Evolutionary conservation across 37 sponge, comb jelly and placozoan genomes (phyloP).

Genomic region (Halisarca cf. caerulea): DNA sequence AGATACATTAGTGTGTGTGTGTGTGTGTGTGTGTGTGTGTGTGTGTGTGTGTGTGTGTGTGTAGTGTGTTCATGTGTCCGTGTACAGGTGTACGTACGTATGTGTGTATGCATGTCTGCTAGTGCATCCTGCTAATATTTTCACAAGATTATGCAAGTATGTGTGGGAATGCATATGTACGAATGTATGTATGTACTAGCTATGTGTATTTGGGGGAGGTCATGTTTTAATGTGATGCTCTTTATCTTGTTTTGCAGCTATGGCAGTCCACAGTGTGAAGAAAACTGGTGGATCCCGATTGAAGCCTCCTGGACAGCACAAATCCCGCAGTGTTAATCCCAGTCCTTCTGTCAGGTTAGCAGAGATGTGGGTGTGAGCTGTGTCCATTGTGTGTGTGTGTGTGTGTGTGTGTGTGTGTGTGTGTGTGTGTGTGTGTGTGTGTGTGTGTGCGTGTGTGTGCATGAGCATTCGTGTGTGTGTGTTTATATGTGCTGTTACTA

Average conservation of each 20-base stretch:
- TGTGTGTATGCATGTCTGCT: too few relatives aligned
- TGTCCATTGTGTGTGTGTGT: too few relatives aligned
- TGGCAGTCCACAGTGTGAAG: not conserved
- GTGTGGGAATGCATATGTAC: not conserved
- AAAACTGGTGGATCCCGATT: not conserved
- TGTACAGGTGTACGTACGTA: not conserved
- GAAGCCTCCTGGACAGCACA: constrained; percentile 2
- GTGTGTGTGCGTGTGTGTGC: too few relatives aligned
- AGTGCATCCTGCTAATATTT: too few relatives aligned
- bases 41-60: not conserved
- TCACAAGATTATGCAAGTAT: too few relatives aligned
- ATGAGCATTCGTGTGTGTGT: too few relatives aligned
- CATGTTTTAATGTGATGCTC: too few relatives aligned
- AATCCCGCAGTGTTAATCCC: constrained; percentile 49
- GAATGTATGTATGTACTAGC: not conserved
- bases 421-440: too few relatives aligned
- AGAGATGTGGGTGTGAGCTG: not conserved
- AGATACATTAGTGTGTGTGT: too few relatives aligned
- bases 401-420: too few relatives aligned
- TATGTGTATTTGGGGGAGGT: not conserved
- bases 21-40: too few relatives aligned
- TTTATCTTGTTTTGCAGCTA: not conserved
- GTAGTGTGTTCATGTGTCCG: not conserved
- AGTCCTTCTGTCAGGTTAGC: constrained; percentile 60
- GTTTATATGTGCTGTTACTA: too few relatives aligned